Evolutionary conservation across 2,888 invertebrate species (phyloP).

Genomic region (Xestia ashworthii): DNA sequence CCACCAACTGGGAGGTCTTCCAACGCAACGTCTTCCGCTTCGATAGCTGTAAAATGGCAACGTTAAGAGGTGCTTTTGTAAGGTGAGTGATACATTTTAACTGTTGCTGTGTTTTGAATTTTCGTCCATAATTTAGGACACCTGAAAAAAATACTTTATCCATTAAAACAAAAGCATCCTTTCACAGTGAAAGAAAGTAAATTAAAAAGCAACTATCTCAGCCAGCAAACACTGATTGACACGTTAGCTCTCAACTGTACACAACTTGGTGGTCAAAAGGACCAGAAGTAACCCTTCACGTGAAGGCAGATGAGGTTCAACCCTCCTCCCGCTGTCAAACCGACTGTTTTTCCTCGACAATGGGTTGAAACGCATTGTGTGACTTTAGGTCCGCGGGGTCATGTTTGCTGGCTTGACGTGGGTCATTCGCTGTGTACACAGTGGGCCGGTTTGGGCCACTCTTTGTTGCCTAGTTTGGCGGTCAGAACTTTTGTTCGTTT

Average conservation of each 20-base stretch:
- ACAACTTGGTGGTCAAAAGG: slow-evolving; percentile 55
- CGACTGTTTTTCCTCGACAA: slow-evolving; percentile 51
- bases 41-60: background rate
- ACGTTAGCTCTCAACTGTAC: slow-evolving; percentile 44
- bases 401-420: slow-evolving; percentile 55
- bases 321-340: slow-evolving; percentile 55
- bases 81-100: background rate
- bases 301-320: slow-evolving; percentile 53
- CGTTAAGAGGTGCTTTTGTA: background rate
- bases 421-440: slow-evolving; percentile 46
- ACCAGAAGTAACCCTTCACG: slow-evolving; percentile 49
- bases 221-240: slow-evolving; percentile 50
- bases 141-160: background rate
- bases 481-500: slow-evolving; percentile 55
- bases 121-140: background rate
- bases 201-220: slow-evolving; percentile 38
- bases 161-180: background rate
- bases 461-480: slow-evolving; percentile 62
- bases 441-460: slow-evolving; percentile 35
- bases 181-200: background rate
- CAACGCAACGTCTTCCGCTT: no score
- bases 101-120: background rate
- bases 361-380: slow-evolving; percentile 54
- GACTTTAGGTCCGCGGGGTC: slow-evolving; percentile 46
- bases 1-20: no score